Base-by-base conservation (phyloP, 2,888 invertebrate genomes). In the Eupithecia vulgata region DNA sequence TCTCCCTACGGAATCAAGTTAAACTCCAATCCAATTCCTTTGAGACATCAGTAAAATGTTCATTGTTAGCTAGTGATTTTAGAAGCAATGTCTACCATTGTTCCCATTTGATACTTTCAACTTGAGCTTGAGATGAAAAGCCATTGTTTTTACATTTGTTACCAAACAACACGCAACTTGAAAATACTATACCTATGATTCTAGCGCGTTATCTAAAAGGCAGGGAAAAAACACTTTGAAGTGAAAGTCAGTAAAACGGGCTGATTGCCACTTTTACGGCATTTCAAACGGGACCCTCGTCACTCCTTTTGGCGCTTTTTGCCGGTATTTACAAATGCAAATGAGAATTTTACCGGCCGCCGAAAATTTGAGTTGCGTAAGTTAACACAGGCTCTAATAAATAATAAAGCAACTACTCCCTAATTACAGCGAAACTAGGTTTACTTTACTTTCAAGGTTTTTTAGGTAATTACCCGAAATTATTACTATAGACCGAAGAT, bases 211-310 rank as follows among this genome's bases (percentile, higher is more conserved):
- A 82, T 83, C 85, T 84, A 86, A 88, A 90, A 87, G 85, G 82
- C 83, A 82, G 82, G 80, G 82, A 84, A 88, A 88, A 87, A 89
- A 88, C 85, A 85, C 87, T 91, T 90, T 89, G 87, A 89, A 88
- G 88, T 86, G 83, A 88, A 87, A 90, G 87, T 87, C 88, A 85
- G 86, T 86, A 88, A 88, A 86, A 86, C 85, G 85, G 86, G 87
- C 87, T 90, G 90, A 90, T 91, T 91, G 89, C 89, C 86, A 89
- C 90, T 90, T 90, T 90, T 86, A 90, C 90, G 88, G 89, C 83
- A 84, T 91, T 89, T 84, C 85, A 84, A 90, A 88, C 87, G 84
- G 85, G 82, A 89, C 88, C 89, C 90, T 89, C 88, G 88, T 90
- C 91, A 90, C 88, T 88, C 85, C 84, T 88, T 90, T 87, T 85